phyloP scores from a whole-genome alignment of 2,113 vertebrate species.

The Gobiocypris rarus region DNA sequence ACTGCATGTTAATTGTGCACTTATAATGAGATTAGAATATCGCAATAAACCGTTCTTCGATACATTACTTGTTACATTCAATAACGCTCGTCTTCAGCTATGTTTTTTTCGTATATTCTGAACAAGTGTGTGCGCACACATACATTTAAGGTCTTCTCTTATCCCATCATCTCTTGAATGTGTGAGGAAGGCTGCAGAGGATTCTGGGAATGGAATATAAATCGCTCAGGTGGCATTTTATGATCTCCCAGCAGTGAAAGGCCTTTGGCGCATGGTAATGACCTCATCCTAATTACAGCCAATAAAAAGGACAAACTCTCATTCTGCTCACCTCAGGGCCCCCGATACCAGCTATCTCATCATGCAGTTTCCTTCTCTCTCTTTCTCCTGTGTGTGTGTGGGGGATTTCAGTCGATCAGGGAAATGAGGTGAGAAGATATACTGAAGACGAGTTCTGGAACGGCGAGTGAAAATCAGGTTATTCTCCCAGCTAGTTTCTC shows the following conservation, averaged over 20 bases:
- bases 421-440: conserved; percentile 42
- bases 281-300: conserved; percentile 48
- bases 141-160: neutral
- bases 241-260: conserved; percentile 48
- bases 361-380: conserved; percentile 1
- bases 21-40: neutral
- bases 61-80: neutral
- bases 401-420: conserved; percentile 37
- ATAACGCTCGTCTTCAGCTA: neutral
- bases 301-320: conserved; percentile 46
- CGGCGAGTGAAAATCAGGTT: conserved; percentile 39
- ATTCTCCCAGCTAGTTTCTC: conserved; percentile 21
- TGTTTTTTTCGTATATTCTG: neutral
- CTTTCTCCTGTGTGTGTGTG: neutral
- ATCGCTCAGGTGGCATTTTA: conserved; percentile 42
- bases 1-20: neutral
- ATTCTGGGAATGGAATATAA: conserved; percentile 37
- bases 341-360: conserved; percentile 34
- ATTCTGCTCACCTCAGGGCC: conserved; percentile 40
- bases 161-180: conserved; percentile 13
- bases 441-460: conserved; percentile 26
- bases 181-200: conserved; percentile 34
- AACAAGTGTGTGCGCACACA: conserved; percentile 2
- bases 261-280: conserved; percentile 44
- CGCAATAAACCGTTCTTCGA: neutral